These are phyloP conservation scores for Galerucella pusilla DNA, from an alignment of 2,888 invertebrate genomes.

Conservation along the genomic window DNA sequence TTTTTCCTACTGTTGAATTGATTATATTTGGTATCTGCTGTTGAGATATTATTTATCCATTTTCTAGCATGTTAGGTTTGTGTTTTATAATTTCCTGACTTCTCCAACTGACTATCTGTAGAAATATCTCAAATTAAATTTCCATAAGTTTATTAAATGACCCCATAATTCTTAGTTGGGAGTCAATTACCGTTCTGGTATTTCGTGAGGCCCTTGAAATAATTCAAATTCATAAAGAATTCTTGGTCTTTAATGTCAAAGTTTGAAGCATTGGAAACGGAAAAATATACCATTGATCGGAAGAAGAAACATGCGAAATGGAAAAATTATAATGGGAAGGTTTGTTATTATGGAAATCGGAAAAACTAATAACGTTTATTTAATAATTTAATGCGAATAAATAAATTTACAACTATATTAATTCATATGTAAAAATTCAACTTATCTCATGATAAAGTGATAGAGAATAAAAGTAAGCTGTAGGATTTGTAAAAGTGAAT, in stretches of 20 bases:
- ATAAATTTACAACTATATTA: not conserved
- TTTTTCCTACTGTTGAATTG: too few relatives aligned
- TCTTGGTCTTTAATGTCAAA: not conserved
- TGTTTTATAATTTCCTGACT: too few relatives aligned
- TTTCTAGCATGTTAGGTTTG: too few relatives aligned
- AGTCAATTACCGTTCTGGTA: not conserved
- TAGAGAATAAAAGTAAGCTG: not conserved
- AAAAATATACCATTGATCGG: conserved; percentile 3
- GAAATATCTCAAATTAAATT: not conserved
- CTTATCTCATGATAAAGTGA: not conserved
- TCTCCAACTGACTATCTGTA: not conserved
- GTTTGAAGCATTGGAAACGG: conserved; percentile 1
- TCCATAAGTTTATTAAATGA: not conserved
- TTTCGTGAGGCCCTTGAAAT: conserved; percentile 6
- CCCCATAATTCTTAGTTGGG: not conserved
- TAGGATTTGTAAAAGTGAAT: not conserved
- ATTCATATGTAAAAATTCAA: not conserved
- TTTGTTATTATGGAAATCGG: not conserved
- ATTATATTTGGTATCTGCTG: not conserved
- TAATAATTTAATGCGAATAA: conserved; percentile 4
- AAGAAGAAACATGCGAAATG: not conserved
- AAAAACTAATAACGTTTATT: not conserved
- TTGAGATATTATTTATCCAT: too few relatives aligned
- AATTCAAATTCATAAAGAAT: not conserved
- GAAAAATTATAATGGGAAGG: not conserved